Percentiles rank a stretch among this genome's conserved stretches.
Evolutionary conservation across 2,113 vertebrate species (phyloP).

Genomic region (Malurus cyaneus): DNA sequence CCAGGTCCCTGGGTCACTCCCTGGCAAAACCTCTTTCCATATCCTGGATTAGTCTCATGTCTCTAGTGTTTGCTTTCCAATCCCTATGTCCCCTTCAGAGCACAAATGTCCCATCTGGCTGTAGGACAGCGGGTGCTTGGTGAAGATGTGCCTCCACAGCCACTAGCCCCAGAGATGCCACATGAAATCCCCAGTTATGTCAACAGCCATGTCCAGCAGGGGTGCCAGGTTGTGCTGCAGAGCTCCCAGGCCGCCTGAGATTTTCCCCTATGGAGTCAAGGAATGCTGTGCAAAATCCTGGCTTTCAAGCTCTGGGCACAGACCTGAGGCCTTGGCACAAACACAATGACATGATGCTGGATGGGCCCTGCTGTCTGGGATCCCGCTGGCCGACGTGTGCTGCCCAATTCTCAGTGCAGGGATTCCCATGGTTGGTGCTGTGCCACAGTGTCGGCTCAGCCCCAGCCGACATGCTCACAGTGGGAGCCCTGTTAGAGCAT

Average conservation of each 20-base stretch:
- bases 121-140: not conserved
- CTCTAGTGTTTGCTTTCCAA: not conserved
- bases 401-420: not conserved
- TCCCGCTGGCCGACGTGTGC: not conserved
- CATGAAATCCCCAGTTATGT: no score
- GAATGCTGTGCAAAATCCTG: not conserved
- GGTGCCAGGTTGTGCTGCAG: not conserved
- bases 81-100: not conserved
- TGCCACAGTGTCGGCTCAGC: not conserved
- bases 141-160: not conserved
- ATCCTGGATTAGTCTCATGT: not conserved
- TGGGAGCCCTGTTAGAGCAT: not conserved
- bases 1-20: not conserved
- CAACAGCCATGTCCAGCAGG: fast-evolving
- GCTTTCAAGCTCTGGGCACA: not conserved
- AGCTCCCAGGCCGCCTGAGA: not conserved
- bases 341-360: fast-evolving
- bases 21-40: not conserved
- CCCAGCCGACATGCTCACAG: fast-evolving
- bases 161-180: not conserved
- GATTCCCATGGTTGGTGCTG: not conserved
- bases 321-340: not conserved
- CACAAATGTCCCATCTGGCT: not conserved
- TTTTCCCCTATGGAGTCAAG: fast-evolving
- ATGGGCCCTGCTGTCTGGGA: fast-evolving